phyloP scores from a whole-genome alignment of 2,113 vertebrate species.

The Microtus ochrogaster region DNA sequence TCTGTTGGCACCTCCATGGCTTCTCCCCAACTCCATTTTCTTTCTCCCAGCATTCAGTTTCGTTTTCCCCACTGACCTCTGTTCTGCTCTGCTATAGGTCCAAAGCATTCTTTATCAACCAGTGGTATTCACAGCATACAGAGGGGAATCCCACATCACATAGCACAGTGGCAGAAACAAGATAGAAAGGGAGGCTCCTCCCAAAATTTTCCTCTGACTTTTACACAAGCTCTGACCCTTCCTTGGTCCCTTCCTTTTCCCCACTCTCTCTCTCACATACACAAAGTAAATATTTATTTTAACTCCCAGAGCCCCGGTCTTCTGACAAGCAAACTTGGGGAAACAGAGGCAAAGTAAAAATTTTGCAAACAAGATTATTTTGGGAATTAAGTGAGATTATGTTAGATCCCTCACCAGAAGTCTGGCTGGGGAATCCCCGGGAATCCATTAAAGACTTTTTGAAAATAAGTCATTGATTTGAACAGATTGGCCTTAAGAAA shows the following conservation, averaged over 20 bases:
- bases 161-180: not conserved
- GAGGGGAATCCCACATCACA: too few species aligned
- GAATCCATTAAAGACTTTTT: not conserved
- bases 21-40: too few species aligned
- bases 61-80: too few species aligned
- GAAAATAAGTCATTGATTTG: not conserved
- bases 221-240: not conserved
- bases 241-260: not conserved
- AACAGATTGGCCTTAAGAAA: not conserved
- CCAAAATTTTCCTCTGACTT: not conserved
- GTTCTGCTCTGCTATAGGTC: too few species aligned
- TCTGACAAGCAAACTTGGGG: not conserved
- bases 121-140: accelerated
- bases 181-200: not conserved
- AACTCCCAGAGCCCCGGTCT: not conserved
- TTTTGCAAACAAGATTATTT: not conserved
- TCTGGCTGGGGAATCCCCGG: not conserved
- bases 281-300: not conserved
- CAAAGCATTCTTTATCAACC: too few species aligned
- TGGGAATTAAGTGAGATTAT: not conserved
- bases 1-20: too few species aligned
- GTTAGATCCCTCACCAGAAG: not conserved
- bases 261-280: not conserved
- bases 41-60: too few species aligned
- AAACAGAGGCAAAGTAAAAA: not conserved